Evolutionary conservation across 2,888 invertebrate species (phyloP).

Genomic region (Hemistola chrysoprasaria): DNA sequence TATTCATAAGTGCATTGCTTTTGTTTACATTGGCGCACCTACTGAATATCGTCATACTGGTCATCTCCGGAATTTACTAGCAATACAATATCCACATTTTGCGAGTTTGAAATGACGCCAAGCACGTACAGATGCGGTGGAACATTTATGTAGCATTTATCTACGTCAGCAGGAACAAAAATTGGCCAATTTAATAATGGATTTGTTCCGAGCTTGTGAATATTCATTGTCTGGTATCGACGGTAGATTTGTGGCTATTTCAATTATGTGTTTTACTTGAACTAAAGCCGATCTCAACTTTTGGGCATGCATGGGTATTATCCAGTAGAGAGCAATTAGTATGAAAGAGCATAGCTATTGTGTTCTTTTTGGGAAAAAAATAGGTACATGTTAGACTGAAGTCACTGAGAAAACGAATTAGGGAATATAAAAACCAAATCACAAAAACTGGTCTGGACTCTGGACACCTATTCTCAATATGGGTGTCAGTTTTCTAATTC

Average conservation of each 20-base stretch:
- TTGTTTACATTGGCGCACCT: neutral
- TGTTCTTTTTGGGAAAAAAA: too few relatives aligned
- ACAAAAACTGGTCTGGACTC: too few relatives aligned
- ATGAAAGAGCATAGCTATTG: too few relatives aligned
- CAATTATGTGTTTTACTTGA: too few relatives aligned
- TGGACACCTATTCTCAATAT: too few relatives aligned
- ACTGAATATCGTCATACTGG: neutral
- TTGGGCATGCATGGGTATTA: too few relatives aligned
- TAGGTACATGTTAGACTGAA: too few relatives aligned
- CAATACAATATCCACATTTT: slow-evolving; percentile 8
- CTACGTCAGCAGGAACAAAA: slow-evolving; percentile 1
- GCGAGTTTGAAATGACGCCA: slow-evolving; percentile 16
- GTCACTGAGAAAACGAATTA: too few relatives aligned
- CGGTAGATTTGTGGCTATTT: slow-evolving; percentile 1
- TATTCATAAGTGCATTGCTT: neutral
- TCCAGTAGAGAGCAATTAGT: too few relatives aligned
- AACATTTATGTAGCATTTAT: neutral
- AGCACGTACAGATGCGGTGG: slow-evolving; percentile 3
- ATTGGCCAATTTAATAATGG: slow-evolving; percentile 1
- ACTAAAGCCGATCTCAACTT: too few relatives aligned
- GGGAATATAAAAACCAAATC: too few relatives aligned
- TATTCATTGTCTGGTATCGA: neutral
- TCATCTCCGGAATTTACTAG: slow-evolving; percentile 7
- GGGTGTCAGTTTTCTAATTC: too few relatives aligned
- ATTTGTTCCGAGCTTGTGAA: neutral